Conservation (phyloP, 2,113 vertebrate genomes). For the Phylloscopus trochiloides region DNA sequence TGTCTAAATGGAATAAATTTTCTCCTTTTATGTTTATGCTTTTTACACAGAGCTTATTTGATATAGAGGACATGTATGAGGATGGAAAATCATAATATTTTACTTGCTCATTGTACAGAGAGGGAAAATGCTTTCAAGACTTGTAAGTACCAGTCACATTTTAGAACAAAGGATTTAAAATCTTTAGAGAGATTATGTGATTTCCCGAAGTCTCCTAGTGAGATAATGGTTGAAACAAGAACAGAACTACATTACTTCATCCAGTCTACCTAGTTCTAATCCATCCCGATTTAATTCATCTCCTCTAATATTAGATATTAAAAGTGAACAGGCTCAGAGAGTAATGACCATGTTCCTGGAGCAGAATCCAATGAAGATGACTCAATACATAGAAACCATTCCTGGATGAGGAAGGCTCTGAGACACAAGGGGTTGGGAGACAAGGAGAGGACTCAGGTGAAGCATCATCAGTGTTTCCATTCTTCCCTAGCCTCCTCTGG, state of each 20-base stretch:
- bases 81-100: neutral
- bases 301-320: neutral
- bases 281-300: neutral
- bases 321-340: neutral
- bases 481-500: neutral
- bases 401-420: neutral
- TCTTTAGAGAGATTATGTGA: neutral
- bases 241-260: neutral
- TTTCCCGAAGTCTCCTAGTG: neutral
- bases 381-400: neutral
- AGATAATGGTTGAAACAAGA: constrained; percentile 19
- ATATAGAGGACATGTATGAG: neutral
- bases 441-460: neutral
- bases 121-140: neutral
- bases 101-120: neutral
- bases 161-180: neutral
- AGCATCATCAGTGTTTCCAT: neutral
- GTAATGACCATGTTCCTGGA: neutral
- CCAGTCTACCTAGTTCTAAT: neutral
- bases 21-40: neutral
- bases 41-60: neutral
- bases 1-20: neutral
- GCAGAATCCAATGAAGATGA: neutral
- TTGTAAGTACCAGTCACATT: neutral
- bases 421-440: neutral